Conservation (phyloP, 35 echinoderm and acorn worm genomes). For the Apostichopus japonicus region DNA sequence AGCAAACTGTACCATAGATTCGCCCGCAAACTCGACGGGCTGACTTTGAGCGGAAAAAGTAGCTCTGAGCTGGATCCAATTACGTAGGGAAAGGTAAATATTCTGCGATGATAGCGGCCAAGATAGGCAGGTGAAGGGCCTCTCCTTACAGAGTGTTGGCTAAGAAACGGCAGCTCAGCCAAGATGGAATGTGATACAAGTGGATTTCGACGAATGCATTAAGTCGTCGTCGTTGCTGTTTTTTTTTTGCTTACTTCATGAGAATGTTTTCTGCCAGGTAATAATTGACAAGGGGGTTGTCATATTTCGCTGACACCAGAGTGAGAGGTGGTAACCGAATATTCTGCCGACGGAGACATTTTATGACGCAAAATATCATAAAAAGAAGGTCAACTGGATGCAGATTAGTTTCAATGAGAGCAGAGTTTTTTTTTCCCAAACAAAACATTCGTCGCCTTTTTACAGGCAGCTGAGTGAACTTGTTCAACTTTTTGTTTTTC, state of each 20-base stretch:
- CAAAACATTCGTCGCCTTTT: neutral
- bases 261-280: conserved; percentile 49
- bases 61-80: conserved; percentile 48
- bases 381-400: conserved; percentile 44
- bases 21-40: conserved; percentile 18
- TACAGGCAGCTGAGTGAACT: conserved; percentile 46
- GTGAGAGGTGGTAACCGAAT: conserved; percentile 46
- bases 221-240: conserved; percentile 11
- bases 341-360: conserved; percentile 14
- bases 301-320: conserved; percentile 42
- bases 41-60: conserved; percentile 39
- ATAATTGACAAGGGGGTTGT: conserved; percentile 47
- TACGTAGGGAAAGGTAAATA: conserved; percentile 24
- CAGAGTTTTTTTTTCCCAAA: neutral
- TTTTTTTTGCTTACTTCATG: conserved; percentile 15
- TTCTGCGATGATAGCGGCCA: conserved; percentile 12
- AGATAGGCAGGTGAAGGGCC: conserved; percentile 58
- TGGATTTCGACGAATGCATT: conserved; percentile 48
- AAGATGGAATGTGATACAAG: conserved; percentile 51
- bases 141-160: conserved; percentile 18
- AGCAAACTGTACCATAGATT: conserved; percentile 11
- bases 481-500: conserved; percentile 30
- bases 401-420: conserved; percentile 35
- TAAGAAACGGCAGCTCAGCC: conserved; percentile 25
- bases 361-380: conserved; percentile 43